Conservation (phyloP, 2,888 invertebrate species). For the Psococerastis gibbosa region DNA sequence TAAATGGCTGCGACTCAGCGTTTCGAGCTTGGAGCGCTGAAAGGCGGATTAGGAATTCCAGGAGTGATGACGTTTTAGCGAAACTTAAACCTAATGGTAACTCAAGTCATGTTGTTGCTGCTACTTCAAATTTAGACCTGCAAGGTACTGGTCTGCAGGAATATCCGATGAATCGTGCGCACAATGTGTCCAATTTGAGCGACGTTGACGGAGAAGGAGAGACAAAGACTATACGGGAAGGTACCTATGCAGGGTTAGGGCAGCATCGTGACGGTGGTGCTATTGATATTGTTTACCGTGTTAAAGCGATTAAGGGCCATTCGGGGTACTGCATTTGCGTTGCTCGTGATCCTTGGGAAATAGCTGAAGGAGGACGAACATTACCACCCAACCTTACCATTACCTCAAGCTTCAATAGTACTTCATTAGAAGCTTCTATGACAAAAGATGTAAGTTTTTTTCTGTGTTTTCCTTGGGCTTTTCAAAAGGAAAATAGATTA, state of each 20-base stretch:
- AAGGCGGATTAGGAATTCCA: neutral
- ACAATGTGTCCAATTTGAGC: constrained; percentile 1
- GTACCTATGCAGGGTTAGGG: constrained; percentile 24
- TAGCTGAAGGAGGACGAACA: constrained; percentile 22
- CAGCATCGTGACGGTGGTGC: constrained; percentile 24
- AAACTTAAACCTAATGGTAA: neutral
- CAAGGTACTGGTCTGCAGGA: neutral
- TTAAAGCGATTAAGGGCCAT: constrained; percentile 23
- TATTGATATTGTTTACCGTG: constrained; percentile 28
- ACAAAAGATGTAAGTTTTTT: constrained; percentile 20
- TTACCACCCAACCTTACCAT: constrained; percentile 25
- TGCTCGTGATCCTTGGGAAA: constrained; percentile 29
- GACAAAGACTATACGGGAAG: constrained; percentile 18
- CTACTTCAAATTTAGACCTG: neutral
- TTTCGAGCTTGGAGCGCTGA: neutral
- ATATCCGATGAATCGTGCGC: neutral
- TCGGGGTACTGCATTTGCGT: constrained; percentile 42
- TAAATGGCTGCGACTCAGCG: neutral
- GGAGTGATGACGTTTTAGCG: neutral
- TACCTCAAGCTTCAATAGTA: constrained; percentile 28
- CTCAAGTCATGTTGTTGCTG: neutral
- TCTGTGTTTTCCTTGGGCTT: neutral
- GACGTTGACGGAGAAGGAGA: constrained; percentile 10
- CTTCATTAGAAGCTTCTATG: constrained; percentile 24
- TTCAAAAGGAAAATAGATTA: neutral